These are phyloP conservation scores for Phyllopteryx taeniolatus DNA, from an alignment of 2,113 vertebrate species.

Conservation along the genomic window DNA sequence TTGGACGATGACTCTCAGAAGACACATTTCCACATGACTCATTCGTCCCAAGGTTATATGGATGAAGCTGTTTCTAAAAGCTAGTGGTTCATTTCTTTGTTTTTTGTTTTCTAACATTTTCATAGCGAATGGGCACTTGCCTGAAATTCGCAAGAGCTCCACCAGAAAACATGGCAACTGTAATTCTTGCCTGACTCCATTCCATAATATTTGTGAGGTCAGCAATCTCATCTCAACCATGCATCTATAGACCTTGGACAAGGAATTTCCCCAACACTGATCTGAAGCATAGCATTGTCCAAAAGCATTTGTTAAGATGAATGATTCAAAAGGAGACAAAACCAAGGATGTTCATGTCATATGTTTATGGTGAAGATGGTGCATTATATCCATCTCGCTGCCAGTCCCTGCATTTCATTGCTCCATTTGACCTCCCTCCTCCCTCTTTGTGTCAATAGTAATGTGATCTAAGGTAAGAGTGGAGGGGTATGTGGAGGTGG, in stretches of 20 bases:
- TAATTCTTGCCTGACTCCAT: no score
- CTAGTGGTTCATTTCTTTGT: neutral
- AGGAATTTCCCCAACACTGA: neutral
- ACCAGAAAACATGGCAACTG: neutral
- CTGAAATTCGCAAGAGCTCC: no score
- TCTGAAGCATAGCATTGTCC: neutral
- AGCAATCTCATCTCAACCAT: neutral
- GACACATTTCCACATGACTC: no score
- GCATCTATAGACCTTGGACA: neutral
- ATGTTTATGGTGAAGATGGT: conserved; percentile 38
- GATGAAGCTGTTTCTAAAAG: no score
- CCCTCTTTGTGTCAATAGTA: conserved; percentile 61
- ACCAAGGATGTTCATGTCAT: neutral
- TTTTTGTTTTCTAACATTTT: no score
- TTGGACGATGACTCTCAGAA: no score
- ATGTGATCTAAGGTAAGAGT: conserved; percentile 67
- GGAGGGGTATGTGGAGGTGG: conserved; percentile 49
- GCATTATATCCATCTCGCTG: conserved; percentile 49
- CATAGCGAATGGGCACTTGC: no score
- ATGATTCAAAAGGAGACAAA: conserved; percentile 7
- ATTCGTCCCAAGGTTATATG: no score
- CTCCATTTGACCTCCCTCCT: conserved; percentile 49
- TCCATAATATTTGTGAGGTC: neutral
- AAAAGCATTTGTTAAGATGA: neutral
- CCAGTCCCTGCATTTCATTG: conserved; percentile 36